Percentiles rank a stretch among this genome's conserved stretches.
Conservation (phyloP, 2,113 vertebrate species). For the Chloebia gouldiae region DNA sequence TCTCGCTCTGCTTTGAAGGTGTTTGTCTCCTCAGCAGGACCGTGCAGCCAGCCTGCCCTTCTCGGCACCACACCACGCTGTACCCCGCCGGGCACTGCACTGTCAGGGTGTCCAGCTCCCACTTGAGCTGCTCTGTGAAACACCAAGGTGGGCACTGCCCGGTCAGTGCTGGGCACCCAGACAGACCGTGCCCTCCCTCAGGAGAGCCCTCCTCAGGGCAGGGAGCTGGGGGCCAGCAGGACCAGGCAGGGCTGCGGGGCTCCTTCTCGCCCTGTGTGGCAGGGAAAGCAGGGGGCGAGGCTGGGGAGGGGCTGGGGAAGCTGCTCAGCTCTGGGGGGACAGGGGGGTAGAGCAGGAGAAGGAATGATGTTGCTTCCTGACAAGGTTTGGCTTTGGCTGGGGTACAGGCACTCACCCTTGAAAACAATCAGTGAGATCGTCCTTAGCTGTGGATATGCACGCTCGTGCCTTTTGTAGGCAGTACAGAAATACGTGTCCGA, state of each 20-base stretch:
- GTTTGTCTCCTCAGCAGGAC: accelerated
- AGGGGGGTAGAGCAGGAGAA: accelerated
- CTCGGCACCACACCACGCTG: neutral
- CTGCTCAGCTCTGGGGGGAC: neutral
- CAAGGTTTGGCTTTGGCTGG: neutral
- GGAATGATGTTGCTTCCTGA: neutral
- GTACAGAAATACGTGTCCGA: slow-evolving; percentile 48
- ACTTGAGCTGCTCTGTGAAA: neutral
- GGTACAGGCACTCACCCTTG: slow-evolving; percentile 54
- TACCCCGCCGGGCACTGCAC: neutral
- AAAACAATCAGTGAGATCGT: slow-evolving; percentile 30
- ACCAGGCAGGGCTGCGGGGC: neutral
- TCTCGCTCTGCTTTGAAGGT: accelerated
- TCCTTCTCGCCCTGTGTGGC: neutral
- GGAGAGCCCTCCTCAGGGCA: neutral
- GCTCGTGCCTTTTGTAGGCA: accelerated
- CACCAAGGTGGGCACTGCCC: neutral
- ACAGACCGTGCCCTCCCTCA: neutral
- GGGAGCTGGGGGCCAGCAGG: neutral
- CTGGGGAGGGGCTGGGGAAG: neutral
- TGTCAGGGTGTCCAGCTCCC: neutral
- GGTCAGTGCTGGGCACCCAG: accelerated
- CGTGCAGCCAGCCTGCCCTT: accelerated
- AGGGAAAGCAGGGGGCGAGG: accelerated
- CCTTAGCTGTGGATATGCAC: accelerated